A percentile compares a stretch with the other conserved stretches of the same genome.
phyloP scores from a whole-genome alignment of 2,797 vertebrate genomes.

The Xenops minutus region DNA sequence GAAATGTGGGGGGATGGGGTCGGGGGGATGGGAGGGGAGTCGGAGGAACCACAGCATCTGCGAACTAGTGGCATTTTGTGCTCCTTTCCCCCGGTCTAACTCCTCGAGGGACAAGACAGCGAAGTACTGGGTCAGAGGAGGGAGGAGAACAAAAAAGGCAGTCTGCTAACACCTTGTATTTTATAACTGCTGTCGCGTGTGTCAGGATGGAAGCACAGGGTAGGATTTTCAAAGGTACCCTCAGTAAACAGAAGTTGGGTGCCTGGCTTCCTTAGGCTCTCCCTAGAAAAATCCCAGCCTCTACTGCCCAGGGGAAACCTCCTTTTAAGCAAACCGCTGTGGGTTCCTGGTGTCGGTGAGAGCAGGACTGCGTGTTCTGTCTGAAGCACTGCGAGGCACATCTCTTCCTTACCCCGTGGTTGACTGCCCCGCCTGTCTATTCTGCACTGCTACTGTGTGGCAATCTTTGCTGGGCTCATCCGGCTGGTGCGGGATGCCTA shows the following conservation, averaged over 20 bases:
- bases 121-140: not conserved
- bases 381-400: accelerated
- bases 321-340: not conserved
- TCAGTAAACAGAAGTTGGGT: not conserved
- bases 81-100: not conserved
- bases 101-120: not conserved
- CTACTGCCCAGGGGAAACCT: not conserved
- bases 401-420: not conserved
- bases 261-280: not conserved
- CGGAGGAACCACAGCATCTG: slow-evolving; percentile 35
- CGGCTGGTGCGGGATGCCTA: not conserved
- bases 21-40: slow-evolving; percentile 20
- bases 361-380: not conserved
- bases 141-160: not conserved
- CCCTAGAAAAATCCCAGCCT: not conserved
- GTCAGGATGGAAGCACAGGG: not conserved
- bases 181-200: not conserved
- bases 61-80: not conserved
- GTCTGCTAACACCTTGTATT: not conserved
- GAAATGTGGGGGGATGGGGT: slow-evolving; percentile 48
- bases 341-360: not conserved
- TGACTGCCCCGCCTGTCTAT: not conserved
- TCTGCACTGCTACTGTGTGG: not conserved
- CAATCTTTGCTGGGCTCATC: not conserved
- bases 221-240: not conserved